These are phyloP conservation scores for Osmerus mordax DNA, from an alignment of 2,113 vertebrate genomes.

Conservation along the genomic window DNA sequence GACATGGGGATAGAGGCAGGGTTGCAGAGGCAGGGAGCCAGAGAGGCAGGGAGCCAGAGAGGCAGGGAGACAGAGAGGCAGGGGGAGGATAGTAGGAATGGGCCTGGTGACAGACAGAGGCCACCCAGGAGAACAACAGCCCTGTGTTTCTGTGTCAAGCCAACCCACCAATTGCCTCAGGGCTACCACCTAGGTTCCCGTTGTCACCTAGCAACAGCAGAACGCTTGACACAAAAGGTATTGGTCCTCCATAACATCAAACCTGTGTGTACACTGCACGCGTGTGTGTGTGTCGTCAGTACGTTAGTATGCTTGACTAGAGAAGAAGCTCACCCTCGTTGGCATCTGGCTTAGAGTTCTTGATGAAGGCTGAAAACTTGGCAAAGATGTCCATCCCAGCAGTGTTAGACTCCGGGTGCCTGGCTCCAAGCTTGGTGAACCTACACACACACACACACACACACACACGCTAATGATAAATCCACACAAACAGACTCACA, in stretches of 20 bases:
- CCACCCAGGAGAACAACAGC: slow-evolving; percentile 50
- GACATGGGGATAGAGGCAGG: neutral
- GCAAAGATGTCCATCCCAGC: slow-evolving; percentile 99
- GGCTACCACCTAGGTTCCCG: slow-evolving; percentile 6
- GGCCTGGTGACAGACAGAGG: slow-evolving; percentile 17
- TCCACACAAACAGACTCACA: neutral
- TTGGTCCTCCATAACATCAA: neutral
- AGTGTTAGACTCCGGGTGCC: slow-evolving; percentile 96
- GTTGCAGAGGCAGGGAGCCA: neutral
- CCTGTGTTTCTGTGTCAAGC: slow-evolving; percentile 26
- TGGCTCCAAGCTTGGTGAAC: slow-evolving; percentile 87
- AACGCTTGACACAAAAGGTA: slow-evolving; percentile 28
- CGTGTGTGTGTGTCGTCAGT: neutral
- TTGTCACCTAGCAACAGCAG: slow-evolving; percentile 56
- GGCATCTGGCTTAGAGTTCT: slow-evolving; percentile 93
- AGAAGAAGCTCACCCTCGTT: slow-evolving; percentile 84
- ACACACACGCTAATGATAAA: slow-evolving; percentile 1
- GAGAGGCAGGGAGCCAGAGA: slow-evolving; percentile 25
- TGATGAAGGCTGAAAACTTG: slow-evolving; percentile 97
- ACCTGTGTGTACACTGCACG: neutral
- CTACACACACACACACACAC: slow-evolving; percentile 34
- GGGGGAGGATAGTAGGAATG: neutral
- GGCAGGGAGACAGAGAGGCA: neutral
- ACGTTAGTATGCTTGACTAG: neutral
- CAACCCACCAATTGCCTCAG: slow-evolving; percentile 39